A percentile compares a stretch with the other conserved stretches of the same genome.
Evolutionary conservation across 2,888 invertebrate species (phyloP).

Genomic region (Neria commutata): DNA sequence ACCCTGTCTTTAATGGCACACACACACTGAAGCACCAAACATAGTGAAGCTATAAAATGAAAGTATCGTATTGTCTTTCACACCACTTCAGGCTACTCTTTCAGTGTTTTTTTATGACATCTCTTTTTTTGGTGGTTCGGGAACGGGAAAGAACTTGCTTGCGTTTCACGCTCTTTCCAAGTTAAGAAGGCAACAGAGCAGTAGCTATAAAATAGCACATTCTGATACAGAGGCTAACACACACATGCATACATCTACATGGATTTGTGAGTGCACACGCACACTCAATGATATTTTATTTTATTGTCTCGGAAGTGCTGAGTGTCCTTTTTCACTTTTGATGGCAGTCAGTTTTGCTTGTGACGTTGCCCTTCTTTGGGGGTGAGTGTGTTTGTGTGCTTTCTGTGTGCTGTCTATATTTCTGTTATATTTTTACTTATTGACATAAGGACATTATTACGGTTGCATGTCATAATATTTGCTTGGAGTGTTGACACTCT

Average conservation of each 20-base stretch:
- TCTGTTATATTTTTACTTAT: conserved; percentile 5
- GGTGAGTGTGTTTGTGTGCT: not conserved
- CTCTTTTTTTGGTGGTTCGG: not conserved
- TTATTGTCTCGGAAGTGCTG: conserved; percentile 14
- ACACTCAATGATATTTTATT: conserved; percentile 13
- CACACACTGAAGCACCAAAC: not conserved
- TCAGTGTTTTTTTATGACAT: not conserved
- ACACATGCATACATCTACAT: not conserved
- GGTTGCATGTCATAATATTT: conserved; percentile 20
- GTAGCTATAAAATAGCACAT: not conserved
- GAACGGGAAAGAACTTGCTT: not conserved
- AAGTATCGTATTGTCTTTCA: conserved; percentile 1
- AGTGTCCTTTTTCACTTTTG: conserved; percentile 2
- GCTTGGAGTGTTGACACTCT: conserved; percentile 11
- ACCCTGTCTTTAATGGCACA: too few relatives aligned
- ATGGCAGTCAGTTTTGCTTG: too few relatives aligned
- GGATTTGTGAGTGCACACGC: not conserved
- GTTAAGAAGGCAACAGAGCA: not conserved
- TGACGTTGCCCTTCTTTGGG: not conserved
- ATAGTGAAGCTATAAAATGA: not conserved
- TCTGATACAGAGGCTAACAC: not conserved
- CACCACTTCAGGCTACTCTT: not conserved
- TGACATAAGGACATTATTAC: conserved; percentile 19
- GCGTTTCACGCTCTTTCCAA: not conserved
- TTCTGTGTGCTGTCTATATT: not conserved